Base-by-base conservation (phyloP, 2,888 invertebrate genomes). In the Oscheius sp. region DNA sequence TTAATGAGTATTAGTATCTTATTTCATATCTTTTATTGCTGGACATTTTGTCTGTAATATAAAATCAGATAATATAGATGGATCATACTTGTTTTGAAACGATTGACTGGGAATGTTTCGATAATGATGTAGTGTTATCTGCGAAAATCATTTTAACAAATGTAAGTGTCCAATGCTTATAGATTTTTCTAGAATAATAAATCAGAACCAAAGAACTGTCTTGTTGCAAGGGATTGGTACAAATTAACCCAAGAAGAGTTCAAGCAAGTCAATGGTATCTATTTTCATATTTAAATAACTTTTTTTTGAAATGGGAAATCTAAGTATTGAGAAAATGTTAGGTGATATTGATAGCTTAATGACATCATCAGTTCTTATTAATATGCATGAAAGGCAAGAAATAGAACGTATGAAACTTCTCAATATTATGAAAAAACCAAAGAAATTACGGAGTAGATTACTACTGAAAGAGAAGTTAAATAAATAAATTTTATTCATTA, bases 301-400 rank as follows among this genome's bases (percentile, higher is more conserved):
- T 22, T 33, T 33, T 51, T 51, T 24, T 33, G 54, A 32, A n/a
- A 32, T 54, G 17, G 36, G 54, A 1, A 30, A 22, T n/a, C 33
- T 54, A n/a, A 14, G 20, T 2, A 17, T 14, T 2, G 54, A n/a
- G 1, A 32, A 54, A 33, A 54, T 54, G 32, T 17, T 17, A 12
- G 33, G 22, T 17, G 32, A 33, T 54, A 33, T 54, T 5, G 12
- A 28, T 2, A 17, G 32, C 6, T 17, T 54, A 12, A 54, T 36
- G 4, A 32, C n/a, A 32, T 17, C 5, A 9, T 20, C 33, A 22
- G n/a, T 24, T 2, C 17, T 54, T 1, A 14, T 54, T 32, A 36
- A 54, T n/a, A 33, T n/a, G 33, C 20, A 54, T 6, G 54, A 54
- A 36, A 17, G 36, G 54, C n/a, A 32, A 6, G 54, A 54, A 17